phyloP scores from a whole-genome alignment of 2,797 vertebrate species.

The Myotis pilosus region DNA sequence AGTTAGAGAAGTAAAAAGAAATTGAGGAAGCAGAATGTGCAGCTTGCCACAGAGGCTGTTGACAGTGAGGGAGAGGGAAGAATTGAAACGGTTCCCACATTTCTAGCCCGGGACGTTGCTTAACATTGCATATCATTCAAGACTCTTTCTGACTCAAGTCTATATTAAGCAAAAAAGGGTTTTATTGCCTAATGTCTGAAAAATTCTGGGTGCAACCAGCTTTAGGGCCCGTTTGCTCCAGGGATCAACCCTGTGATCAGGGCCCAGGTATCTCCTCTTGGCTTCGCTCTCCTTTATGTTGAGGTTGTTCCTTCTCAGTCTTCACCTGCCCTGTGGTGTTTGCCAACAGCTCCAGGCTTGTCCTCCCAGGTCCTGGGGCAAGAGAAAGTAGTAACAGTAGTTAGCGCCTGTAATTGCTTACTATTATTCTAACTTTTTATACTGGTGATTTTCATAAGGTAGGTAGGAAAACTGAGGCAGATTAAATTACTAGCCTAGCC shows the following conservation, averaged over 20 bases:
- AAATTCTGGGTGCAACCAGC: not conserved
- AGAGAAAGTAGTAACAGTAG: not conserved
- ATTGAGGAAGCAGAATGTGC: not conserved
- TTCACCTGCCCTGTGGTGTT: not conserved
- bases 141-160: not conserved
- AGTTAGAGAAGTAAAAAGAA: not conserved
- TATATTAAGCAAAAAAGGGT: not conserved
- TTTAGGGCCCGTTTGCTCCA: not conserved
- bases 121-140: not conserved
- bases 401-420: not conserved
- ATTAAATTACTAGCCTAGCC: not conserved
- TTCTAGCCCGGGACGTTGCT: not conserved
- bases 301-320: not conserved
- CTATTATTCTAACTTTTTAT: not conserved
- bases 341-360: not conserved
- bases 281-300: not conserved
- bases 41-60: not conserved
- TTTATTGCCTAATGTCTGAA: not conserved
- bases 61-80: not conserved
- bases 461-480: not conserved
- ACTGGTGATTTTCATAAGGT: not conserved
- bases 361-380: not conserved
- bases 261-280: not conserved
- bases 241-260: not conserved
- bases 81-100: fast-evolving